Conservation (phyloP, 2,888 invertebrate genomes). For the Marasmarcha lunaedactyla region DNA sequence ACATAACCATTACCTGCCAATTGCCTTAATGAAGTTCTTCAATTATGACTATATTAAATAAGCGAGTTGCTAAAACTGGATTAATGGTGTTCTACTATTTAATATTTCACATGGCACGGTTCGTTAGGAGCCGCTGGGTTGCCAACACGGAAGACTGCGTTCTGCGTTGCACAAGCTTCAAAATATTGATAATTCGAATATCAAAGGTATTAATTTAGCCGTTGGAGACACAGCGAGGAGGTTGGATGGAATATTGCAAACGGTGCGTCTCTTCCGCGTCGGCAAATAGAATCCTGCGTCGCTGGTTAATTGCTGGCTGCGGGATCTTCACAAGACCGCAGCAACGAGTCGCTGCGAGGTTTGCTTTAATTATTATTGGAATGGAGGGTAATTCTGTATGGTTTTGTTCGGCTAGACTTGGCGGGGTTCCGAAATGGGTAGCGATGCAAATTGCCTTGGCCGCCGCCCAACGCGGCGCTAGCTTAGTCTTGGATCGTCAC, state of each 20-base stretch:
- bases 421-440: conserved; percentile 70
- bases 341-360: conserved; percentile 61
- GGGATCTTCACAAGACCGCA: conserved; percentile 68
- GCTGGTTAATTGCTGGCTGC: conserved; percentile 65
- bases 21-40: too few relatives aligned
- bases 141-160: conserved; percentile 57
- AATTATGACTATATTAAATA: too few relatives aligned
- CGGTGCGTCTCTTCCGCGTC: conserved; percentile 64
- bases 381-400: conserved; percentile 69
- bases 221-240: conserved; percentile 32
- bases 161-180: conserved; percentile 53
- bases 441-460: conserved; percentile 71
- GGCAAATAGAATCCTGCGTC: conserved; percentile 61
- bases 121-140: conserved; percentile 41
- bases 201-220: conserved; percentile 66
- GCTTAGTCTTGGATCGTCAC: conserved; percentile 36
- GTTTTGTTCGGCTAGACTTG: conserved; percentile 72
- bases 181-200: conserved; percentile 67
- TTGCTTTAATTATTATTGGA: conserved; percentile 72
- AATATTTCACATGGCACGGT: conserved; percentile 32
- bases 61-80: conserved; percentile 18
- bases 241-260: conserved; percentile 58
- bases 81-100: conserved; percentile 24
- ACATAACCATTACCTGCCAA: too few relatives aligned
- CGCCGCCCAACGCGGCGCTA: conserved; percentile 65